These are phyloP conservation scores for Junco hyemalis DNA, from an alignment of 2,113 vertebrate species.

Conservation along the genomic window DNA sequence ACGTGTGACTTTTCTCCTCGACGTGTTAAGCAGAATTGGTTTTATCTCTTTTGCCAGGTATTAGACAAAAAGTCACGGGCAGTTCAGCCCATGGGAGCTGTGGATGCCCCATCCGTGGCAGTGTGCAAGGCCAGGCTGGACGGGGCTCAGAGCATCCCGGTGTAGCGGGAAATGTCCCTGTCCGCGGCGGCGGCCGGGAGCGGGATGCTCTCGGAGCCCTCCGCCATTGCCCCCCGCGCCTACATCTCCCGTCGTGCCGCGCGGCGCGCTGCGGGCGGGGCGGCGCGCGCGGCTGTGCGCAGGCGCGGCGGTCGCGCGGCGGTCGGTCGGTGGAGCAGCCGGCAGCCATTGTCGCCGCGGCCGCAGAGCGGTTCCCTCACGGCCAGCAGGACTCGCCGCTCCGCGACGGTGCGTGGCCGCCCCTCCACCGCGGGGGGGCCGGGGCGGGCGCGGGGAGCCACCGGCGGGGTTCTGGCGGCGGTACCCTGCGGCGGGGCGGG, in stretches of 20 bases:
- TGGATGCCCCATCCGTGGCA: accelerated
- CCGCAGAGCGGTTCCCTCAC: neutral
- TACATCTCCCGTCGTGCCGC: neutral
- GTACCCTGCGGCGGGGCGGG: neutral
- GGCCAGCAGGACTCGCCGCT: neutral
- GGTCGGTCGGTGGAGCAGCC: neutral
- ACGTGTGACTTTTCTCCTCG: accelerated
- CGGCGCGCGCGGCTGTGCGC: neutral
- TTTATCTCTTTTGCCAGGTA: accelerated
- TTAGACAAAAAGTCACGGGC: neutral
- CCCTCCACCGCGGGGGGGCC: too few species aligned
- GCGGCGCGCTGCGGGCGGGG: neutral
- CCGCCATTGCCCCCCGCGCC: neutral
- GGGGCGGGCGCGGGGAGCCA: neutral
- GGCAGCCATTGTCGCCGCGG: constrained; percentile 45
- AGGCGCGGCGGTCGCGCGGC: neutral
- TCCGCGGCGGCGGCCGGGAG: accelerated
- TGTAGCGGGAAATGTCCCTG: accelerated
- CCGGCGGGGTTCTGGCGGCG: neutral
- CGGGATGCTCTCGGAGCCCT: accelerated
- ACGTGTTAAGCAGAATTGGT: accelerated
- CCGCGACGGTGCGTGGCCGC: neutral
- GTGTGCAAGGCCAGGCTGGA: accelerated
- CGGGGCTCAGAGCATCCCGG: accelerated
- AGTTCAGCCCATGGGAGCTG: neutral